Percentiles rank a stretch among this genome's conserved stretches.
phyloP scores from a whole-genome alignment of 2,113 vertebrate genomes.

The Sphyrna mokarran region DNA sequence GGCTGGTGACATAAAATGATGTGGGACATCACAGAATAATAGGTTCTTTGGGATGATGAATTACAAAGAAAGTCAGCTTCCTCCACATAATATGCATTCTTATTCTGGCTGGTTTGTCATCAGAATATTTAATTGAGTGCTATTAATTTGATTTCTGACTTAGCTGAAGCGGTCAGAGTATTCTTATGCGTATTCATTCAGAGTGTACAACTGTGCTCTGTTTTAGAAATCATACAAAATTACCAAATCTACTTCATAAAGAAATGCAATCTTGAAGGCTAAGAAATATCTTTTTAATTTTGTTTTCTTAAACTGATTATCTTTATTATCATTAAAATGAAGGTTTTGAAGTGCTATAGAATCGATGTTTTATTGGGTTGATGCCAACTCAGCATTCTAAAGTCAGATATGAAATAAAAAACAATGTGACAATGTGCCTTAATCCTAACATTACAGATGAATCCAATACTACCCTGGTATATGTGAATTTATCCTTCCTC shows the following conservation, averaged over 20 bases:
- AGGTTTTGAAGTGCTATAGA: background rate
- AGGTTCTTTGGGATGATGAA: background rate
- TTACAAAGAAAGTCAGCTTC: constrained; percentile 7
- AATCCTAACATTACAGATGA: background rate
- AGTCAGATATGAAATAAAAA: background rate
- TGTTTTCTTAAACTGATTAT: background rate
- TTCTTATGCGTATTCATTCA: background rate
- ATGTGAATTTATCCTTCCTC: background rate
- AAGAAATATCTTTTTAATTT: background rate
- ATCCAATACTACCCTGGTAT: background rate
- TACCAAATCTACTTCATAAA: background rate
- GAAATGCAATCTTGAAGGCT: background rate
- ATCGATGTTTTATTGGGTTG: background rate
- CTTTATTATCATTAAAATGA: background rate
- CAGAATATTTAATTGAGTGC: background rate
- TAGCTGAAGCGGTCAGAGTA: background rate
- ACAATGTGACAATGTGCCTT: background rate
- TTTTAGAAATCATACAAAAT: background rate
- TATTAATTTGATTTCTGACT: background rate
- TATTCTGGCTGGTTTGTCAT: background rate
- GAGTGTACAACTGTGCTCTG: background rate
- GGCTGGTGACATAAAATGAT: background rate
- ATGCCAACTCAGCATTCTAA: background rate
- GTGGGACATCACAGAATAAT: background rate
- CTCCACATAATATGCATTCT: background rate